Base-by-base conservation (phyloP, 2,113 vertebrate genomes). In the Felis catus region DNA sequence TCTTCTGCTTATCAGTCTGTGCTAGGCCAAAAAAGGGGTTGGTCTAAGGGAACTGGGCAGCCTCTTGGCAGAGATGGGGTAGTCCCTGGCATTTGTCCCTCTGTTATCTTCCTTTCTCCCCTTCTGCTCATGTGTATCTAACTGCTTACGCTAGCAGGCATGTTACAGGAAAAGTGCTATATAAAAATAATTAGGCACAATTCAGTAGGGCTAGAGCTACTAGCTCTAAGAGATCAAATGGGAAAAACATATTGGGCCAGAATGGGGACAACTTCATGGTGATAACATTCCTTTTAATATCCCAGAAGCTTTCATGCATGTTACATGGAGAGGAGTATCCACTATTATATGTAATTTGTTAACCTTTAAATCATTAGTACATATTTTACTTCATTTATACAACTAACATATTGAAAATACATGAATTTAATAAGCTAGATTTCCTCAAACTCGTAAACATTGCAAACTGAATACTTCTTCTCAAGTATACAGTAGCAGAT, bases 381-480 rank as follows among this genome's bases (percentile, higher is more conserved):
- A 36, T 63, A 21, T 48, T 31, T 68, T n/a, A 15, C 29, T 29
- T 84, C n/a, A 79, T 36, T 92, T 53, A 79, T 36, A 91, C 4
- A 68, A 51, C 1, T 29, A 61, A 79, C 39, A 65, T n/a, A 53
- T 66, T 95, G 4, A 78, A 86, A 53, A 79, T 71, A 45, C 45
- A 83, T 74, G 63, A 53, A 70, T 16, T 68, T 79, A 86, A 33
- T 61, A 80, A 81, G 48, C 74, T 71, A 61, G 9, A 81, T 58
- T 86, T 86, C 7, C 73, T 33, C 65, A 86, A 70, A 88, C 58
- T 95, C 4, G 2, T 82, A 91, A 80, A 74, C 25, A 7, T 53
- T 97, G 53, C 27, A 89, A 95, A 74, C 36, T 74, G 21, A 96
- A 81, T 61, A 39, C 27, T 10, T 89, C n/a, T 94, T 89, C 31